Base-by-base conservation (phyloP, 2,888 invertebrate genomes). In the Sceliomorpha sp. region DNA sequence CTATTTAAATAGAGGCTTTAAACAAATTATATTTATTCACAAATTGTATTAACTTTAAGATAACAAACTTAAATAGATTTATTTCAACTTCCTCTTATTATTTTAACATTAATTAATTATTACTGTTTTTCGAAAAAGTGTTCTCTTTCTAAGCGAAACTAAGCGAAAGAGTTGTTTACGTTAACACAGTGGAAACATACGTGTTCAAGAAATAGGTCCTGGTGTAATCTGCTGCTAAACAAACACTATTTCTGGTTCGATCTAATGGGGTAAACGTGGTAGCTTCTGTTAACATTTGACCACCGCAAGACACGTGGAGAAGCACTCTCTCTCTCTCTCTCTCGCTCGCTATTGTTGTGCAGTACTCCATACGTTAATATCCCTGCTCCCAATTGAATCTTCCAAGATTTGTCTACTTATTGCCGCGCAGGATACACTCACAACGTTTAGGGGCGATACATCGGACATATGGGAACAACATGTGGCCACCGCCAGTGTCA, bases 391-490 rank as follows among this genome's bases (percentile, higher is more conserved):
- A 70, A 68, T 70, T 58, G 70, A 73, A 70, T 73, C 72, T 73
- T 60, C 58, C 73, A 68, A 70, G 66, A 73, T 73, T 73, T 70
- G 70, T 73, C 70, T 70, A 70, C 70, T 68, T 68, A 71, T 63
- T 59, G 42, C 24, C 55, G 62, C 53, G 37, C 32, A 36, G 20
- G 50, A 47, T 40, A 37, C 26, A 60, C 70, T 59, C 69, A 39
- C 17, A 60, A 44, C 31, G 36, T 60, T 66, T 60, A 58, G 66
- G 70, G 73, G 34, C 45, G 64, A 67, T 47, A 36, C 70, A 60
- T 59, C 78, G 83, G 85, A 86, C 88, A 88, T 88, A 88, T 88
- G 88, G 86, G 86, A 81, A 82, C 83, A 81, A 83, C 88, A 88
- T 88, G 87, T 88, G 88, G 88, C 83, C 78, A 82, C 75, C 78